A percentile compares a stretch with the other conserved stretches of the same genome.
phyloP scores from a whole-genome alignment of 2,797 vertebrate species.

The Anolis apletophallus region DNA sequence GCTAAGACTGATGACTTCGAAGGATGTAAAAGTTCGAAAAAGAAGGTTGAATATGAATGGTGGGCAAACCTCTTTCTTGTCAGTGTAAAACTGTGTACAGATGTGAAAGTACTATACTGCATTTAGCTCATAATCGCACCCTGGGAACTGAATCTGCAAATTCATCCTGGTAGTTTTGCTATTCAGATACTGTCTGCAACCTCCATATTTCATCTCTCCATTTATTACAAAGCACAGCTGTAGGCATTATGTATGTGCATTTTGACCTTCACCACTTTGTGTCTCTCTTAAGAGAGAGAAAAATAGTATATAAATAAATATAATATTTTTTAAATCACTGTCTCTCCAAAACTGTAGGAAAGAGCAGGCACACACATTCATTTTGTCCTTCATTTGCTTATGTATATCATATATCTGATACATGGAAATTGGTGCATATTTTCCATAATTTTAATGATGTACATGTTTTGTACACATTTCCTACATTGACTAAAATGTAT shows the following conservation, averaged over 20 bases:
- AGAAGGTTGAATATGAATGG: neutral
- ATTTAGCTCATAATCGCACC: neutral
- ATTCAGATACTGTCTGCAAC: neutral
- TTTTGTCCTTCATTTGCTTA: neutral
- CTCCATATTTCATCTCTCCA: slow-evolving; percentile 1
- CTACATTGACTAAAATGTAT: too few species aligned
- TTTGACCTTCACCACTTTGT: neutral
- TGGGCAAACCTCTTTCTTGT: neutral
- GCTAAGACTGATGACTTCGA: neutral
- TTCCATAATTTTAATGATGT: too few species aligned
- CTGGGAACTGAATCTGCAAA: neutral
- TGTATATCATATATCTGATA: too few species aligned
- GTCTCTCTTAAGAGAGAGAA: too few species aligned
- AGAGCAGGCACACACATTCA: neutral
- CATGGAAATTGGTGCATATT: too few species aligned
- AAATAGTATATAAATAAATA: too few species aligned
- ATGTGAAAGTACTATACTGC: neutral
- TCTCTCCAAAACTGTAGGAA: neutral
- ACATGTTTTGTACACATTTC: too few species aligned
- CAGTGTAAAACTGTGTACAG: neutral
- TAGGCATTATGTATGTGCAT: neutral
- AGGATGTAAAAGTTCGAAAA: neutral
- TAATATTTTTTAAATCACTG: neutral
- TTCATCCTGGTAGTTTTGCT: neutral
- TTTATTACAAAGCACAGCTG: neutral